phyloP scores from a whole-genome alignment of 2,113 vertebrate species.

The Panthera tigris region DNA sequence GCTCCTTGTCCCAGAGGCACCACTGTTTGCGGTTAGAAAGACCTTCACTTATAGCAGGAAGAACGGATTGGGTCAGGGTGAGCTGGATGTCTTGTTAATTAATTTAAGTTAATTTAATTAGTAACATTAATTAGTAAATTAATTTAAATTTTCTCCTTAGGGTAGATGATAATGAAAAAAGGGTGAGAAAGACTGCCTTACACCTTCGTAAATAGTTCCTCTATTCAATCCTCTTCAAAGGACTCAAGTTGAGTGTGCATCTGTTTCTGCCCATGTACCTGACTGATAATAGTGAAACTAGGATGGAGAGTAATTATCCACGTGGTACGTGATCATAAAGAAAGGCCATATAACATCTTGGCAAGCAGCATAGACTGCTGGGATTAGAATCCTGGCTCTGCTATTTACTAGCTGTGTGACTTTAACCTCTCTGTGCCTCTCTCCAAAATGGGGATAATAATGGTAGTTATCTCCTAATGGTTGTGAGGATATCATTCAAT shows the following conservation, averaged over 20 bases:
- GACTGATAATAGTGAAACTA: neutral
- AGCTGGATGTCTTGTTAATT: neutral
- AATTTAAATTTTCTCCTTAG: constrained; percentile 8
- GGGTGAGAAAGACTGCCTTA: neutral
- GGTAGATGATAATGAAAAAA: neutral
- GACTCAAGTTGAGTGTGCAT: neutral
- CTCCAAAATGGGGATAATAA: neutral
- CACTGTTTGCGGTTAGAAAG: neutral
- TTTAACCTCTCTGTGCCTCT: neutral
- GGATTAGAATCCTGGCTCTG: neutral
- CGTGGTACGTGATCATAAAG: neutral
- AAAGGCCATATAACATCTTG: neutral
- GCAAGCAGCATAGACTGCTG: neutral
- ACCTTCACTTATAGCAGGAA: neutral
- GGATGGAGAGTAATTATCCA: neutral
- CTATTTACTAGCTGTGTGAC: neutral
- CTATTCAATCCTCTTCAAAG: neutral
- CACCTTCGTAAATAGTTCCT: neutral
- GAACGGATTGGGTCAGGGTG: neutral
- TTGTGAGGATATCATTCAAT: neutral
- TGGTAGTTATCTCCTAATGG: neutral
- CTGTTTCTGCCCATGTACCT: neutral
- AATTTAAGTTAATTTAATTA: neutral
- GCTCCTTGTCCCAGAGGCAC: neutral
- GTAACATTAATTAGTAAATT: neutral